phyloP scores from a whole-genome alignment of 2,797 vertebrate genomes.

The Chelon labrosus region DNA sequence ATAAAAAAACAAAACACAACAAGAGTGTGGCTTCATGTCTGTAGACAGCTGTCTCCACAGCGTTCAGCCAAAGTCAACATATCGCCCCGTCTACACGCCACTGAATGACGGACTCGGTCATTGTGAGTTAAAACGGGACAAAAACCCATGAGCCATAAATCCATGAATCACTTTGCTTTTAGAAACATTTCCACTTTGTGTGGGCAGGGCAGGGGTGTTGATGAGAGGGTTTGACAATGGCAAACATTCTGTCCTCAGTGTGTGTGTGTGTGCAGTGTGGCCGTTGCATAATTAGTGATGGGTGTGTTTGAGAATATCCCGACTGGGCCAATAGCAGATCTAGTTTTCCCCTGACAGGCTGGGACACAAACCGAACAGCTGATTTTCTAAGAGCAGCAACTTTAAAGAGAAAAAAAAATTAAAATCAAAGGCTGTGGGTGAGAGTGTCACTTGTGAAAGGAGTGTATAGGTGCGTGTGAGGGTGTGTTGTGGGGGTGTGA shows the following conservation, averaged over 20 bases:
- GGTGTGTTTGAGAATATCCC: constrained; percentile 59
- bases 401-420: constrained; percentile 5
- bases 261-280: constrained; percentile 35
- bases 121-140: neutral
- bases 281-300: constrained; percentile 59
- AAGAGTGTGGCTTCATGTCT: constrained; percentile 22
- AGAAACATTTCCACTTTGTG: constrained; percentile 26
- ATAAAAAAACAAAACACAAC: neutral
- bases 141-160: neutral
- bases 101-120: constrained; percentile 1
- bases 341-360: constrained; percentile 58
- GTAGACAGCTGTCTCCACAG: neutral
- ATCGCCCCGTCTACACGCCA: constrained; percentile 1
- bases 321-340: constrained; percentile 55
- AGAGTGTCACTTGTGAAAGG: constrained; percentile 9
- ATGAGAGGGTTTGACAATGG: constrained; percentile 40
- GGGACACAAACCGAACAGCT: constrained; percentile 57
- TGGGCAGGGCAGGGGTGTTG: constrained; percentile 24
- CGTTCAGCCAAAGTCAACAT: constrained; percentile 8
- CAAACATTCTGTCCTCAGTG: constrained; percentile 27
- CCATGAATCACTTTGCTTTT: constrained; percentile 4
- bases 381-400: constrained; percentile 42
- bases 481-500: neutral
- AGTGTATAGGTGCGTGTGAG: too few species aligned
- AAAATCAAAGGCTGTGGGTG: neutral